phyloP scores from a whole-genome alignment of 2,797 vertebrate species.

The Merluccius polli region DNA sequence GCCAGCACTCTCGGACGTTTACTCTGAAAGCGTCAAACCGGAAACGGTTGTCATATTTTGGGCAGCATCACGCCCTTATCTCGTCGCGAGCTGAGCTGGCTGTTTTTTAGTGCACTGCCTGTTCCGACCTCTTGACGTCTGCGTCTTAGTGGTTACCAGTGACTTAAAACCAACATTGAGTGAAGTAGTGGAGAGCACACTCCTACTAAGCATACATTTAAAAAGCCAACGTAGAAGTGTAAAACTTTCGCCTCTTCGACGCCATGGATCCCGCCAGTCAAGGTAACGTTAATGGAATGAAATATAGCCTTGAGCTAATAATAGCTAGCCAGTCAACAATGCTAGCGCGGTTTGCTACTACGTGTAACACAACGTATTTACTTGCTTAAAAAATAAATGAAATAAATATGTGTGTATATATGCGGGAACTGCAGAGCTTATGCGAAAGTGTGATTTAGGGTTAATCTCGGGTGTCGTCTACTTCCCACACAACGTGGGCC shows the following conservation, averaged over 20 bases:
- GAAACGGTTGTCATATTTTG: rapidly evolving
- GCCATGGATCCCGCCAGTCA: constrained; percentile 66
- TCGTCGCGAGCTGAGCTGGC: constrained; percentile 61
- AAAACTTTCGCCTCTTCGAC: constrained; percentile 19
- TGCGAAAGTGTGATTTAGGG: neutral
- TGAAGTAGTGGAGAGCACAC: too few relatives aligned
- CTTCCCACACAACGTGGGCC: too few relatives aligned
- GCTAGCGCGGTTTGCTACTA: constrained; percentile 3
- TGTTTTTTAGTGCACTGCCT: constrained; percentile 29
- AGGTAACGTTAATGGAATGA: constrained; percentile 47
- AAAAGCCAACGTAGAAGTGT: constrained; percentile 1
- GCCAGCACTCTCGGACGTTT: neutral
- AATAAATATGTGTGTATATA: neutral
- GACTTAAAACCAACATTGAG: neutral
- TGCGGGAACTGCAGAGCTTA: neutral
- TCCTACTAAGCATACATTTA: neutral
- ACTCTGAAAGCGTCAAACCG: neutral
- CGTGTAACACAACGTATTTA: neutral
- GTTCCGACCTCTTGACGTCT: constrained; percentile 35
- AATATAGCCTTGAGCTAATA: neutral
- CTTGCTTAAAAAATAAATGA: neutral
- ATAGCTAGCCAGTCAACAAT: neutral
- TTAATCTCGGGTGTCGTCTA: neutral
- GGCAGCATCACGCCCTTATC: neutral
- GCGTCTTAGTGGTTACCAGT: neutral